Evolutionary conservation across 2,113 vertebrate genomes (phyloP), one percentile per base, ranked within the genome.

Genomic region (Halcyon malimbica): DNA sequence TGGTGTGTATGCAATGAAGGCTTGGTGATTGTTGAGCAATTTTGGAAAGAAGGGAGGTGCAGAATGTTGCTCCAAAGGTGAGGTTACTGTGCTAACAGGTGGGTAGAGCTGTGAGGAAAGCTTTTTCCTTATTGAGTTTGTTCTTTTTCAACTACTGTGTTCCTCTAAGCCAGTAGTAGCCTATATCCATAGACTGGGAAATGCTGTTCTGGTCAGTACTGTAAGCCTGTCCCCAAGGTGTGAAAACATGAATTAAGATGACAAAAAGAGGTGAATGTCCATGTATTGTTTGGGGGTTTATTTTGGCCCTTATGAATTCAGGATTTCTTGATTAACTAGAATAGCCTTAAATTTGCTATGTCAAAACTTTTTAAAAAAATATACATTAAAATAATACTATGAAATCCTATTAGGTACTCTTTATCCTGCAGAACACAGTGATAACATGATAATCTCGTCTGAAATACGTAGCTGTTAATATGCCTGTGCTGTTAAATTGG

Each of bases 1-100:
- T 39, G 16, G 16, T 48, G 5, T 29, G 3, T 73, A 11, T n/a
- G 54, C 50, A 65, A 1, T 0, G 0, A 9, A 67, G 56, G 19
- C 46, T 75, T 89, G 28, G 12, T 63, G 51, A 21, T 42, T 28
- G 21, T 31, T 79, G 25, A 62, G 17, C 31, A 42, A 6, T 31
- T 63, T 37, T 5, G 37, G 33, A 86, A 88, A 64, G 37, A 70
- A 70, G 21, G 35, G 25, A 41, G 23, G 37, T 50, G 16, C 3
- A 51, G 54, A 50, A 74, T 54, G 23, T 85, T 85, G 31, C 25
- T 33, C 41, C 16, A 31, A 23, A 88, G 37, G n/a, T 31, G 13
- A 31, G 19, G 16, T 60, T 77, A 21, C 15, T 56, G 1, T 37
- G 56, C 9, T 7, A 41, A 39, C 10, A 44, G 8, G 4, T 33